Conservation (phyloP, 2,113 vertebrate species). For the Tragelaphus strepsiceros region DNA sequence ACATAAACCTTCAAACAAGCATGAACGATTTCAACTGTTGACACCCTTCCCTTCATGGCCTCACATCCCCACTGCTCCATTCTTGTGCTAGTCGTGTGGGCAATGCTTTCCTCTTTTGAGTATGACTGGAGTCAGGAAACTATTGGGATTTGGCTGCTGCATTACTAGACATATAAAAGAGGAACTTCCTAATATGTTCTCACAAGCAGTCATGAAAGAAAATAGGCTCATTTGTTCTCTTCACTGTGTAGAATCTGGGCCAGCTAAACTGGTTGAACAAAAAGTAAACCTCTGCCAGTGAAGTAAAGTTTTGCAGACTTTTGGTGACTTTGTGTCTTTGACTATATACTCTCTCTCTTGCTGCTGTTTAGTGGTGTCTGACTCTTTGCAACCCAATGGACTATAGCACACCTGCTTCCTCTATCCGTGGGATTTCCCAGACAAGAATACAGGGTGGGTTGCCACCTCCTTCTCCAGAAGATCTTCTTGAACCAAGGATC, state of each 20-base stretch:
- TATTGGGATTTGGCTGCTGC: fast-evolving
- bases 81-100: neutral
- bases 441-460: neutral
- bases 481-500: neutral
- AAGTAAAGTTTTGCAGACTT: neutral
- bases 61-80: neutral
- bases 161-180: neutral
- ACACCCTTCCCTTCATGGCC: neutral
- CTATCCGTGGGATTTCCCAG: neutral
- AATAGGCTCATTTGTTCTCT: neutral
- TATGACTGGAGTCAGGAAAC: neutral
- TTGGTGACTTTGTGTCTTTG: neutral
- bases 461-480: neutral
- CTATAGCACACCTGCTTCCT: neutral
- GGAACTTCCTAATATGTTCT: neutral
- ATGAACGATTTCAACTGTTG: too few species aligned
- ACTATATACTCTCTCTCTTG: neutral
- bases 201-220: fast-evolving
- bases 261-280: neutral
- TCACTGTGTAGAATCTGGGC: neutral
- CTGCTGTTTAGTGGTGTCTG: neutral
- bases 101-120: neutral
- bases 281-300: neutral
- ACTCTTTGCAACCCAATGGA: neutral
- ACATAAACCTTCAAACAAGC: neutral